Evolutionary conservation across 2,888 invertebrate species (phyloP), one percentile per base, ranked within the genome.

Genomic region (Heliconius cydno): DNA sequence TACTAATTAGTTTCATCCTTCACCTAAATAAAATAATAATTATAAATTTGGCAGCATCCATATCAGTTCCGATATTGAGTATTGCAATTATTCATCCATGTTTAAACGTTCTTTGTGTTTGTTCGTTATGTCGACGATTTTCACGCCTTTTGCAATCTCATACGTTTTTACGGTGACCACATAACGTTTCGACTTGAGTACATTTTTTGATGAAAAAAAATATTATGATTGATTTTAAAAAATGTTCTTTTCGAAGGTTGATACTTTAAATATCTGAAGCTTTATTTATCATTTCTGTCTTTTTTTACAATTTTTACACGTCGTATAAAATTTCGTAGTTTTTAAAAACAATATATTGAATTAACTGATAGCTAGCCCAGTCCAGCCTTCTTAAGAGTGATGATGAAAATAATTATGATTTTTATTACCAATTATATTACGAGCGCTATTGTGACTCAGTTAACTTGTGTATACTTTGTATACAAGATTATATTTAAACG

Each of bases 61-160:
- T 75, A 75, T 75, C 41, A 75, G 65, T 75, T 46, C 65, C 46
- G 12, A 75, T 46, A 41, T 65, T 28, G 41, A 65, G 22, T 28
- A 41, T 46, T 41, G 41, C 66, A 73, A 73, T 71, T 77, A 71
- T 66, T 52, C 52, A 38, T 46, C 7, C 41, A 52, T 73, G 25
- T 60, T 46, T 57, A 34, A 46, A 13, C 25, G 4, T 66, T 66
- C 70, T 34, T 67, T 73, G 73, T 67, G 30, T 73, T 73, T 66
- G 66, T 66, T 73, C 73, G 72, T 57, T n/a, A 68, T 57, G 70
- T 76, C 57, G 28, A 72, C 30, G 25, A 66, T 66, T 78, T 73
- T 67, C 78, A 73, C 65, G 70, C 46, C 65, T 70, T 67, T 79
- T 34, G 74, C 73, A 41, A 65, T 46, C 28, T 28, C 46, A 73